phyloP scores from a whole-genome alignment of 2,113 vertebrate genomes.

The Sarotherodon lohbergeri region DNA sequence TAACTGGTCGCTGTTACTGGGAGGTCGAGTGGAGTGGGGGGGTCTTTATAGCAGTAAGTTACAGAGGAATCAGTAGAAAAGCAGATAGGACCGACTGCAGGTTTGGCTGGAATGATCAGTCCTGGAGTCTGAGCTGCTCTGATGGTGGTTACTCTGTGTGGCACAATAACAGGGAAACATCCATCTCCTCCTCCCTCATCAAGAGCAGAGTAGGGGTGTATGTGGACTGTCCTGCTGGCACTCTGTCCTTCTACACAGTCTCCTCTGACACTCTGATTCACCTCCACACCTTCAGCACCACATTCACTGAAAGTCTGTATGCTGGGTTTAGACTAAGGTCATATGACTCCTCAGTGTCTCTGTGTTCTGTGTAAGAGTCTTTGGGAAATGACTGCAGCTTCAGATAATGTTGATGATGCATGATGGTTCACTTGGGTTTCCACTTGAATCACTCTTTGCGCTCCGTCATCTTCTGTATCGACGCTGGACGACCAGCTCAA shows the following conservation, averaged over 20 bases:
- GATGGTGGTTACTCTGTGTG: not conserved
- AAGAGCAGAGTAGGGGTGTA: not conserved
- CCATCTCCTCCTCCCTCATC: not conserved
- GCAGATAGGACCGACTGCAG: not conserved
- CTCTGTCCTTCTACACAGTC: not conserved
- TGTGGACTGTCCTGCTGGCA: not conserved
- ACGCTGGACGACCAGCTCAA: not conserved
- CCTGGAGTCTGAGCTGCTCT: not conserved
- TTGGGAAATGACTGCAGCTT: not conserved
- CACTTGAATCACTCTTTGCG: not conserved
- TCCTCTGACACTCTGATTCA: not conserved
- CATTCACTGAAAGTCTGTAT: not conserved
- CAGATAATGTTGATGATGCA: not conserved
- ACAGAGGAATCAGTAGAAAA: not conserved
- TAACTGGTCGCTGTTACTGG: not conserved
- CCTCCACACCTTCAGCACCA: not conserved
- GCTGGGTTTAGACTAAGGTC: not conserved
- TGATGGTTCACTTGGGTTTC: not conserved
- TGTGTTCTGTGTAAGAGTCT: not conserved
- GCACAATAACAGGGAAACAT: not conserved
- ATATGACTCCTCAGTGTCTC: not conserved
- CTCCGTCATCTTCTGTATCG: not conserved
- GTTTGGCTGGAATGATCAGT: not conserved
- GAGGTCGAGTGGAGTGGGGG: not conserved
- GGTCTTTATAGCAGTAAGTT: not conserved